Base-by-base conservation (phyloP, 2,888 invertebrate genomes). In the Napeogenes sylphis region DNA sequence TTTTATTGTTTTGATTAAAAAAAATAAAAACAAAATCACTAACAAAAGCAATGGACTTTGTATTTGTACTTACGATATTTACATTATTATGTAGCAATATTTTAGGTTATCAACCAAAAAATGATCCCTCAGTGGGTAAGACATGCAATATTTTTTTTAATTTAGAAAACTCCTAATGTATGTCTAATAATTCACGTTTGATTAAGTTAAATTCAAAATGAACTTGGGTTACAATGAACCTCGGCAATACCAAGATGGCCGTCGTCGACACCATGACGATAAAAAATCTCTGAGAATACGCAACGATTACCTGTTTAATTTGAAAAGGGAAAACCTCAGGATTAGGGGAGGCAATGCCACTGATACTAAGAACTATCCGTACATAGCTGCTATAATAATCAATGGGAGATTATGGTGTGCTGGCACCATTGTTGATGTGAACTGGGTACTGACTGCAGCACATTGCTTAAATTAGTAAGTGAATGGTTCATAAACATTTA, bases 401-500 rank as follows among this genome's bases (percentile, higher is more conserved):
- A 87, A 90, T 54, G 87, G 85, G 0, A 68, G 87, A 32, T 56
- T 88, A 32, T 90, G 90, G 90, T 90, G 90, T 63, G 90, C 87
- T 0, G 90, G 90, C 0, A 66, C 84, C 3, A 84, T 90, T 10
- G 86, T 90, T 0, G 90, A 90, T 55, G 75, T 75, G 0, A 87
- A 88, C 70, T 90, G 90, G 90, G 78, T 90, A 4, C 62, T 90
- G 0, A 90, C 90, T 0, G 90, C 90, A 0, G 90, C 90, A 0
- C 90, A 90, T 71, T 90, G 90, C 55, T 75, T 90, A 53, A 90
- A 89, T 71, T 90, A 89, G 90, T 90, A 74, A 83, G 90, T 79
- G 45, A 51, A 13, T 46, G 32, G 21, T 21, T 47, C 5, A 55
- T 33, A 21, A 32, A 21, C 14, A 33, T 8, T 30, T 42, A 4